Conservation (phyloP, 1,140 invertebrate genomes). For the Drosophila teissieri region DNA sequence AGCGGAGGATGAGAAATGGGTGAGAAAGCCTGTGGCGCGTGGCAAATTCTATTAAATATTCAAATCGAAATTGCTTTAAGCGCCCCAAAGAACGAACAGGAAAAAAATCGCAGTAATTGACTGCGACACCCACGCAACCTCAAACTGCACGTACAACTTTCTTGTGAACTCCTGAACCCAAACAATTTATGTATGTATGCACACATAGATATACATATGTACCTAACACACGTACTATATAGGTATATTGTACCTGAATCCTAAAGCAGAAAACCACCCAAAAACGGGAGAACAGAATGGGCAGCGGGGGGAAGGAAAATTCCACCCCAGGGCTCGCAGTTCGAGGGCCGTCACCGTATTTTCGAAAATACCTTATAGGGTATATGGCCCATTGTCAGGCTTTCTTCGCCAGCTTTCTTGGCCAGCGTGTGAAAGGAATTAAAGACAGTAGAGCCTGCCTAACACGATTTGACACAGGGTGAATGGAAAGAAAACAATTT, state of each 20-base stretch:
- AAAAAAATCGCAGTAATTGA: conserved; percentile 64
- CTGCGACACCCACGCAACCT: conserved; percentile 20
- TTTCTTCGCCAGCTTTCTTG: conserved; percentile 36
- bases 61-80: conserved; percentile 59
- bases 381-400: conserved; percentile 37
- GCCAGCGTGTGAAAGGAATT: conserved; percentile 57
- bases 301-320: conserved; percentile 10
- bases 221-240: neutral
- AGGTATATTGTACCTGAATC: conserved; percentile 26
- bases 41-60: conserved; percentile 71
- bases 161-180: conserved; percentile 4
- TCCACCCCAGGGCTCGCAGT: conserved; percentile 52
- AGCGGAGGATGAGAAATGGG: conserved; percentile 2
- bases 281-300: conserved; percentile 18
- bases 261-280: conserved; percentile 40
- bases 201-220: neutral
- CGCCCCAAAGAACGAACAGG: conserved; percentile 9
- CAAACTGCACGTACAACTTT: conserved; percentile 17
- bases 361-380: conserved; percentile 35
- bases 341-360: conserved; percentile 44
- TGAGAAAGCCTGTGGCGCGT: conserved; percentile 47
- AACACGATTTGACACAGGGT: neutral
- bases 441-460: neutral
- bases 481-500: neutral
- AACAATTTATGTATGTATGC: conserved; percentile 7